Conservation (phyloP, 2,797 vertebrate species). For the Poecilia wingei region DNA sequence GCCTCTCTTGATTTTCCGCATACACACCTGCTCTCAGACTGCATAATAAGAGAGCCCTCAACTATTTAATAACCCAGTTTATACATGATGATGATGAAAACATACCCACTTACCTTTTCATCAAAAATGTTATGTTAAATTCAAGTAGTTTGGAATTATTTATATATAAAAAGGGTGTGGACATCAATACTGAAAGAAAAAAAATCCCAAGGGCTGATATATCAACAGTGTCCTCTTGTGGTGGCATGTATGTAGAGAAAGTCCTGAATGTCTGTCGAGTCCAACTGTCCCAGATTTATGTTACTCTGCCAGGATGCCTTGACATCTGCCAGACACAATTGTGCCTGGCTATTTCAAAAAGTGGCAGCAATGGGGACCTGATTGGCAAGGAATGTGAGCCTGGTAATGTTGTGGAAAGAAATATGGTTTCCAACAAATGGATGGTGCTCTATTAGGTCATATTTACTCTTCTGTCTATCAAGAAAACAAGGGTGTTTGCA, state of each 20-base stretch:
- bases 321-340: conserved; percentile 78
- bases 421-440: conserved; percentile 35
- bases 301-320: conserved; percentile 70
- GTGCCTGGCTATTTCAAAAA: conserved; percentile 65
- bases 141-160: conserved; percentile 55
- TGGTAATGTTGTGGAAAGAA: conserved; percentile 43
- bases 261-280: conserved; percentile 45
- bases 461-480: conserved; percentile 66
- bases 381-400: conserved; percentile 52
- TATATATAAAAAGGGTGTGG: conserved; percentile 22
- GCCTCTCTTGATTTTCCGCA: conserved; percentile 39
- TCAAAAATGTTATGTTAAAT: conserved; percentile 61
- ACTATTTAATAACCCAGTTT: conserved; percentile 73
- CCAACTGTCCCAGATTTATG: conserved; percentile 70
- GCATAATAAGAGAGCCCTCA: conserved; percentile 67
- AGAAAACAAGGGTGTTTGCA: conserved; percentile 49
- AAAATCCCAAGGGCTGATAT: conserved; percentile 41
- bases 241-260: conserved; percentile 45
- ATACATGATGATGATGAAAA: conserved; percentile 66
- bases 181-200: conserved; percentile 54
- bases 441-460: conserved; percentile 52
- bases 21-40: conserved; percentile 45
- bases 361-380: conserved; percentile 62
- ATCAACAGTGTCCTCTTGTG: conserved; percentile 84
- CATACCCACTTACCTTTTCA: conserved; percentile 68